phyloP scores from a whole-genome alignment of 2,797 vertebrate species.

The Discoglossus pictus region DNA sequence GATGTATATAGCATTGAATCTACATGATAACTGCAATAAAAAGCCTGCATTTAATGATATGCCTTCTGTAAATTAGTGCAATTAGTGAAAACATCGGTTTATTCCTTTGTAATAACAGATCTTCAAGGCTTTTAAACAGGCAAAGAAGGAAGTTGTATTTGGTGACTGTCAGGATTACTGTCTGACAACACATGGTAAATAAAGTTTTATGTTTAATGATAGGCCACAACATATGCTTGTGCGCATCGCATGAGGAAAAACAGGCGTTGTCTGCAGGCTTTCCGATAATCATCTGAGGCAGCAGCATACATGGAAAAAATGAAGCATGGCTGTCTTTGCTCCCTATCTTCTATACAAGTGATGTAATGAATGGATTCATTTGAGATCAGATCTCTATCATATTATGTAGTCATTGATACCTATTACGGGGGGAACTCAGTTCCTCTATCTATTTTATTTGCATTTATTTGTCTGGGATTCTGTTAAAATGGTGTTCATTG shows the following conservation, averaged over 20 bases:
- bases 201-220: slow-evolving; percentile 60
- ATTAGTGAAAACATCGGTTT: not conserved
- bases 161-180: slow-evolving; percentile 52
- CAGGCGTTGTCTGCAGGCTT: slow-evolving; percentile 22
- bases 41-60: not conserved
- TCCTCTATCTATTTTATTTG: no score
- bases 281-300: slow-evolving; percentile 1
- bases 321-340: slow-evolving; percentile 9
- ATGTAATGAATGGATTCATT: not conserved
- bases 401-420: no score
- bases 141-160: slow-evolving; percentile 57
- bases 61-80: slow-evolving; percentile 27
- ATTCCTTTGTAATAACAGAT: slow-evolving; percentile 51
- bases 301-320: slow-evolving; percentile 21
- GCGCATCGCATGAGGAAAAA: slow-evolving; percentile 36
- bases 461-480: no score
- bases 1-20: not conserved
- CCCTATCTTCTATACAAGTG: slow-evolving; percentile 8
- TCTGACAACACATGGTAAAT: slow-evolving; percentile 56
- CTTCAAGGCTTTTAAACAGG: slow-evolving; percentile 54
- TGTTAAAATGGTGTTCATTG: no score
- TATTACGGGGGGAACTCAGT: no score
- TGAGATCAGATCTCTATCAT: no score
- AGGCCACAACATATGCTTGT: slow-evolving; percentile 53
- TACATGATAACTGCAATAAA: not conserved